Percentiles rank a stretch among this genome's conserved stretches.
These are phyloP conservation scores for Eufriesea mexicana DNA, from an alignment of 1,140 invertebrate species.

Conservation along the genomic window DNA sequence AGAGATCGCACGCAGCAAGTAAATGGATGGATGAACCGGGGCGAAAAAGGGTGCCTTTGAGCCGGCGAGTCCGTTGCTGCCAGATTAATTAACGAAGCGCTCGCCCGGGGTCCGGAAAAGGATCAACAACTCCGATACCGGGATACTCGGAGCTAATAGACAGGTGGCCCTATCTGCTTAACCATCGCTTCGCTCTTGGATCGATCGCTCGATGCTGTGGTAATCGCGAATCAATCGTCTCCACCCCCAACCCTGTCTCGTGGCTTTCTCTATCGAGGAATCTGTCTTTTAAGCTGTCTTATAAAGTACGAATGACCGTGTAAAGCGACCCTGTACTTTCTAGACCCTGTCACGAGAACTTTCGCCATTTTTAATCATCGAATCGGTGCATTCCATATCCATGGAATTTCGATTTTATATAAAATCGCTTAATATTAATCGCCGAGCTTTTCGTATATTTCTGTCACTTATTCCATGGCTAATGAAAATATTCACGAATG, in stretches of 20 bases:
- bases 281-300: background rate
- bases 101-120: conserved; percentile 74
- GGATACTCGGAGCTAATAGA: conserved; percentile 69
- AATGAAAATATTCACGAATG: too few species aligned
- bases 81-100: conserved; percentile 81
- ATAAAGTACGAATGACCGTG: background rate
- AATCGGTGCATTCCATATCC: too few species aligned
- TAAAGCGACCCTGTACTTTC: too few species aligned
- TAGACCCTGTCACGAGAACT: background rate
- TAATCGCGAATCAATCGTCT: conserved; percentile 55
- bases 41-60: conserved; percentile 78
- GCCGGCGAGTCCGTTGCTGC: conserved; percentile 73
- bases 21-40: conserved; percentile 77
- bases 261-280: background rate
- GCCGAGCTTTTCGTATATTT: too few species aligned
- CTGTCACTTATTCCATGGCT: too few species aligned
- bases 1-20: conserved; percentile 55
- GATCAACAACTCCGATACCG: conserved; percentile 74
- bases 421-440: too few species aligned
- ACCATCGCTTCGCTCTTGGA: conserved; percentile 53
- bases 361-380: too few species aligned
- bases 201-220: conserved; percentile 42
- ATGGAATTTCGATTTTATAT: too few species aligned
- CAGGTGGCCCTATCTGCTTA: conserved; percentile 64
- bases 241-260: background rate